Percentiles rank a stretch among this genome's conserved stretches.
Evolutionary conservation across 1,140 invertebrate species (phyloP).

Genomic region (Drosophila insularis): DNA sequence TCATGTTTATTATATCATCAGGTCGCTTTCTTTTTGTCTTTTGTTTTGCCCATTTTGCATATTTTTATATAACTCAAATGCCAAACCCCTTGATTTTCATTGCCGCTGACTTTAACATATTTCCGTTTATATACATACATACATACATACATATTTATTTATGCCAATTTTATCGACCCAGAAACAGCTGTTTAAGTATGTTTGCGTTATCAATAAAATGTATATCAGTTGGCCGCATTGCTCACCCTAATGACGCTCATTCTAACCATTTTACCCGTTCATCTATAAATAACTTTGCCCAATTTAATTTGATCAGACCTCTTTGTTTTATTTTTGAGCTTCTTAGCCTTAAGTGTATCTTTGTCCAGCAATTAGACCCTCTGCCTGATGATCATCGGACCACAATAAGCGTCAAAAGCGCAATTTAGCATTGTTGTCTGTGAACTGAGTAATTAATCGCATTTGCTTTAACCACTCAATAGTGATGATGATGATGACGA

Average conservation of each 20-base stretch:
- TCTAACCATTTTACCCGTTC: not conserved
- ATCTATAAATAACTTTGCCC: conserved; percentile 1
- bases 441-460: conserved; percentile 74
- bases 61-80: conserved; percentile 59
- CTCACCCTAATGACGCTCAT: conserved; percentile 33
- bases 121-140: not conserved
- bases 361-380: conserved; percentile 55
- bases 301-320: not conserved
- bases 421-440: conserved; percentile 61
- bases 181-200: conserved; percentile 53
- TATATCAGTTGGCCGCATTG: conserved; percentile 6
- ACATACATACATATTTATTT: not conserved
- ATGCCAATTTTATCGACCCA: conserved; percentile 21
- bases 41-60: conserved; percentile 44
- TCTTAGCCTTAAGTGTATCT: conserved; percentile 6
- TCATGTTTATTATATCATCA: conserved; percentile 68
- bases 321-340: not conserved
- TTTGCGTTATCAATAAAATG: conserved; percentile 22
- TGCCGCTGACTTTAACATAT: not conserved
- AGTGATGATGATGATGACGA: not conserved
- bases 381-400: conserved; percentile 22
- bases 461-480: conserved; percentile 41
- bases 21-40: conserved; percentile 60
- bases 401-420: conserved; percentile 59
- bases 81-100: not conserved